These are phyloP conservation scores for Leptinotarsa undecemlineata DNA, from an alignment of 1,140 invertebrate species.

Conservation along the genomic window DNA sequence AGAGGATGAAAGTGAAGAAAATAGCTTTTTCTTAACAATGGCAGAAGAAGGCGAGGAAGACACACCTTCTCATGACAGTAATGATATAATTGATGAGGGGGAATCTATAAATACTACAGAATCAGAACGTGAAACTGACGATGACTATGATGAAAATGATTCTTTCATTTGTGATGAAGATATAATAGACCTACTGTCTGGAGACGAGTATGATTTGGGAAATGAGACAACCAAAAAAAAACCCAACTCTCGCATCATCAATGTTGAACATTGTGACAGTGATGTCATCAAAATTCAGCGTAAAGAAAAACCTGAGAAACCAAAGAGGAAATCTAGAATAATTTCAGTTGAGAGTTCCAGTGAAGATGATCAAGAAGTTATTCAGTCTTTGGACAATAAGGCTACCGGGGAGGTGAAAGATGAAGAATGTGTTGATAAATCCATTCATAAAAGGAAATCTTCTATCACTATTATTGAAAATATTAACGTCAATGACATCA, in stretches of 20 bases:
- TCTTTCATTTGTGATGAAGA: conserved; percentile 48
- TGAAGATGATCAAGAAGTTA: conserved; percentile 17
- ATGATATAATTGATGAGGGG: conserved; percentile 47
- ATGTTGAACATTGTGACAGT: conserved; percentile 16
- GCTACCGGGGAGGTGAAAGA: not conserved
- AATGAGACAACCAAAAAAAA: conserved; percentile 30
- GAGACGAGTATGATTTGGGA: conserved; percentile 37
- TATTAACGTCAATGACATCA: conserved; percentile 30
- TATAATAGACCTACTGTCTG: conserved; percentile 31
- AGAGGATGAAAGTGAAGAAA: conserved; percentile 14
- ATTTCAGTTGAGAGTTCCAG: conserved; percentile 23
- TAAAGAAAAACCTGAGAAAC: conserved; percentile 26
- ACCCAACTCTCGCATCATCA: conserved; percentile 32
- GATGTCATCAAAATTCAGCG: conserved; percentile 29
- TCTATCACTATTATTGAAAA: conserved; percentile 37
- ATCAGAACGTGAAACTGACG: conserved; percentile 37
- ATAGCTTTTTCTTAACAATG: conserved; percentile 34
- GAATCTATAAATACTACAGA: conserved; percentile 43
- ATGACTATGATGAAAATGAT: conserved; percentile 44
- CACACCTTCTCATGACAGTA: conserved; percentile 48
- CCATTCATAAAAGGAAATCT: conserved; percentile 28
- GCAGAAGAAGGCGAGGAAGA: conserved; percentile 47
- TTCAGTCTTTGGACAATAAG: not conserved
- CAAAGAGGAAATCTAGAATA: conserved; percentile 33
- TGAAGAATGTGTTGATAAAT: conserved; percentile 2